These are phyloP conservation scores for Pocillopora verrucosa DNA, from an alignment of 64 coral and sea anemone genomes.

Conservation along the genomic window DNA sequence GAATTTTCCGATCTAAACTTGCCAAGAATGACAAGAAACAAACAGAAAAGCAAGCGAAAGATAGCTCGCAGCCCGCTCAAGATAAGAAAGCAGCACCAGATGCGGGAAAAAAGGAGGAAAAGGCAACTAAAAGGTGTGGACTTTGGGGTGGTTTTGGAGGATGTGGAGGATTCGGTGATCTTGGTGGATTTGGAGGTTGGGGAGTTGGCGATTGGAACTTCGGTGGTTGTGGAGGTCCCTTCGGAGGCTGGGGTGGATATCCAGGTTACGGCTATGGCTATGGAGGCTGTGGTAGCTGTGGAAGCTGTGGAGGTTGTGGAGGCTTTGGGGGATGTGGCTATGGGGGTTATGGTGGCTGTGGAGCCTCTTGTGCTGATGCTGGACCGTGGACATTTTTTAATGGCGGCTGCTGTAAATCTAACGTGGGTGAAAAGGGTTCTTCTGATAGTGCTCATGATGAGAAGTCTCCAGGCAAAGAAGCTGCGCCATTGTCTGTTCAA, in stretches of 20 bases:
- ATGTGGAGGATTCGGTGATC: slow-evolving; percentile 11
- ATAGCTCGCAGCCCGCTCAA: background rate
- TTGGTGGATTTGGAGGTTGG: background rate
- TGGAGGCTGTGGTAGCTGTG: slow-evolving; percentile 1
- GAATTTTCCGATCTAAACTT: slow-evolving; percentile 25
- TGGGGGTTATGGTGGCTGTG: slow-evolving; percentile 7
- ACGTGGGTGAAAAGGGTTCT: slow-evolving; percentile 18
- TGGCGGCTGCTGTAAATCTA: slow-evolving; percentile 42
- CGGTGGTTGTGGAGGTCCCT: slow-evolving; percentile 22
- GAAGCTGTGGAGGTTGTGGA: slow-evolving; percentile 2
- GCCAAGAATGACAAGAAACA: slow-evolving; percentile 14
- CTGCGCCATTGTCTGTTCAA: slow-evolving; percentile 23
- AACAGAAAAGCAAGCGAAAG: background rate
- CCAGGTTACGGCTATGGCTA: slow-evolving; percentile 10
- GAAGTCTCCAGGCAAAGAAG: background rate
- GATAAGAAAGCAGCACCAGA: background rate
- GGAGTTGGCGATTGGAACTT: slow-evolving; percentile 43
- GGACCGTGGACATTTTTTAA: slow-evolving; percentile 40
- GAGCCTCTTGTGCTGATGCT: background rate
- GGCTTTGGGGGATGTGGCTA: background rate
- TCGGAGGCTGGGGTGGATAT: slow-evolving; percentile 22
- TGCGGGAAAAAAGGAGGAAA: background rate
- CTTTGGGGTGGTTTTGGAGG: slow-evolving; percentile 12
- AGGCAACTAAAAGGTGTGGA: slow-evolving; percentile 25
- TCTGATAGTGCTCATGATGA: slow-evolving; percentile 14